phyloP scores from a whole-genome alignment of 35 echinoderm and acorn worm genomes.

The Nesometra sesokonis region DNA sequence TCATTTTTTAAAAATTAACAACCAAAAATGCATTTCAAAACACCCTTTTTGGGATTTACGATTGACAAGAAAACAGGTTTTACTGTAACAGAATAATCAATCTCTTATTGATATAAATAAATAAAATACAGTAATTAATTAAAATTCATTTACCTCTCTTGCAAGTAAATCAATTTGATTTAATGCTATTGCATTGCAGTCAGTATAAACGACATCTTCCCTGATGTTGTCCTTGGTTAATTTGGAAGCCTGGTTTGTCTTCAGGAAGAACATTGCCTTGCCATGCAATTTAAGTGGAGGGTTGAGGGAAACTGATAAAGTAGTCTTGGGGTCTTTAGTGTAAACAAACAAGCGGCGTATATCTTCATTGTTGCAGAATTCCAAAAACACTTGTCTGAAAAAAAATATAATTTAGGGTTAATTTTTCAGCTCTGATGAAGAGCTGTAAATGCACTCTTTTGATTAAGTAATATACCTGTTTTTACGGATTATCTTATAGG shows the following conservation, averaged over 20 bases:
- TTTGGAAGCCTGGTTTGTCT: conserved; percentile 92
- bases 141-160: conserved; percentile 49
- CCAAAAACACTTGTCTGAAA: conserved; percentile 82
- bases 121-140: too few relatives aligned
- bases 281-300: conserved; percentile 41
- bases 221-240: conserved; percentile 86
- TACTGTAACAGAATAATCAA: too few relatives aligned
- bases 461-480: too few relatives aligned
- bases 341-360: conserved; percentile 90
- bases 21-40: too few relatives aligned
- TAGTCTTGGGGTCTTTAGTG: conserved; percentile 72
- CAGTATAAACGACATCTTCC: conserved; percentile 86
- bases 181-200: conserved; percentile 54
- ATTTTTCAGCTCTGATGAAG: too few relatives aligned
- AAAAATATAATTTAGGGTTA: background rate
- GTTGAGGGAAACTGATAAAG: conserved; percentile 49
- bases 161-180: conserved; percentile 77
- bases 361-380: conserved; percentile 99
- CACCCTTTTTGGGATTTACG: too few relatives aligned
- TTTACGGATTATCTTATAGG: too few relatives aligned
- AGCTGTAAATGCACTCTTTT: too few relatives aligned
- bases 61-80: too few relatives aligned
- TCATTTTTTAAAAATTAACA: too few relatives aligned
- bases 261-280: conserved; percentile 91
- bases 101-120: too few relatives aligned